Evolutionary conservation across 2,888 invertebrate genomes (phyloP), one percentile per base, ranked within the genome.

Genomic region (Stomorhina lunata): DNA sequence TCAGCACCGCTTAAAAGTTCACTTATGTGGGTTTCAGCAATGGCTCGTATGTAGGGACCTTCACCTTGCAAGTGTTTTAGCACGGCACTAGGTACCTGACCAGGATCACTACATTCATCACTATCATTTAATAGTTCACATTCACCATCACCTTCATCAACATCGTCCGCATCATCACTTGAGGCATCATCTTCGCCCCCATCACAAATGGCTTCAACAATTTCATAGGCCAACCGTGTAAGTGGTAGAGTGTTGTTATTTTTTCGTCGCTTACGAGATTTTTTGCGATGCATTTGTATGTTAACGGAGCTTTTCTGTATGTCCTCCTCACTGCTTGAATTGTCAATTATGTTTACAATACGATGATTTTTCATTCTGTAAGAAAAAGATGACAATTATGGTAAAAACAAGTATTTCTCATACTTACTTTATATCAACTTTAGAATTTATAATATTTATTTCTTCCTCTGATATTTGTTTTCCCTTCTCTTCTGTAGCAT

Each of bases 151-250:
- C 86, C 88, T 29, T 89, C 90, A 57, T 90, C 89, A 2, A 80
- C 86, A 45, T 89, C 90, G 50, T 90, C 89, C 9, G 80, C 85
- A 45, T 92, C 92, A 81, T 93, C 93, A 85, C 93, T 93, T 45
- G 93, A 93, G 0, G 93, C 93, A 0, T 93, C 93, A 45, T 89
- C 90, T 80, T 93, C 94, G 1, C 93, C 93, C 1, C 89, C 90
- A 76, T 94, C 94, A 53, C 94, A 94, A 22, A 94, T 93, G 0
- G 93, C 93, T 86, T 93, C 93, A 0, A 93, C 93, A 10, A 92
- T 86, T 82, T 92, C 91, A 80, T 93, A 93, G 0, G 93, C 90
- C 45, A 91, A 83, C 25, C 90, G 85, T 7, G 86, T 88, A 32
- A 89, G 75, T 17, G 89, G 90, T 27, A 90, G 85, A 80, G 86